These are phyloP conservation scores for Ia io DNA, from an alignment of 2,113 vertebrate species.

Conservation along the genomic window DNA sequence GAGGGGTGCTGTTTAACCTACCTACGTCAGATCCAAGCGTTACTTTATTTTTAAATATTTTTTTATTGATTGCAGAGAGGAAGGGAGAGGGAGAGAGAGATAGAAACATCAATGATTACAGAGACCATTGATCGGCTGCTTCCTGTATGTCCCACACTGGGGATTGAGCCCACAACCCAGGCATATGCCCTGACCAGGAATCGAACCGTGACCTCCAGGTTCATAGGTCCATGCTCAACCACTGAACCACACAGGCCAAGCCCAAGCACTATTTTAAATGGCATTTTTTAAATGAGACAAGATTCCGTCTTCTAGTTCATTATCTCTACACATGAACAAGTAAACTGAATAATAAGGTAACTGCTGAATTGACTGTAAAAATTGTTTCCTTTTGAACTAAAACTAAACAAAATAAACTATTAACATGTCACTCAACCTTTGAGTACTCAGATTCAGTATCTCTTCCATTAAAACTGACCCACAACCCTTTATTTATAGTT, in stretches of 20 bases:
- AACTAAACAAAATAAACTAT: conserved; percentile 13
- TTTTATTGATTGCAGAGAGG: too few species aligned
- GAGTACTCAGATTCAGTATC: neutral
- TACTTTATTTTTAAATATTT: neutral
- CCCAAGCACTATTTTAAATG: conserved; percentile 10
- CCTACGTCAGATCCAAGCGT: neutral
- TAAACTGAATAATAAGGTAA: conserved; percentile 10
- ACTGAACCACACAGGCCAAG: too few species aligned
- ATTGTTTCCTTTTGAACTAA: conserved; percentile 20
- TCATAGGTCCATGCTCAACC: too few species aligned
- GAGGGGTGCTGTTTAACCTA: neutral
- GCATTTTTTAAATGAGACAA: neutral
- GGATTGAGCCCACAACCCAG: too few species aligned
- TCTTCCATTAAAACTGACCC: conserved; percentile 41
- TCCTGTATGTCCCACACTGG: too few species aligned
- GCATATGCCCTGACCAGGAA: too few species aligned
- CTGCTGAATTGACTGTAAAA: neutral
- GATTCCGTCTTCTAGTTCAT: neutral
- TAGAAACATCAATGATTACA: too few species aligned
- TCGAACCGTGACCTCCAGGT: too few species aligned
- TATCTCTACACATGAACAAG: neutral
- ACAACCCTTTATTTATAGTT: conserved; percentile 11
- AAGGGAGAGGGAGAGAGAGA: too few species aligned
- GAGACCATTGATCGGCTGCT: too few species aligned
- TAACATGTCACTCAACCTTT: neutral